A percentile compares a stretch with the other conserved stretches of the same genome.
Conservation (phyloP, 2,888 invertebrate species). For the Patella depressa region DNA sequence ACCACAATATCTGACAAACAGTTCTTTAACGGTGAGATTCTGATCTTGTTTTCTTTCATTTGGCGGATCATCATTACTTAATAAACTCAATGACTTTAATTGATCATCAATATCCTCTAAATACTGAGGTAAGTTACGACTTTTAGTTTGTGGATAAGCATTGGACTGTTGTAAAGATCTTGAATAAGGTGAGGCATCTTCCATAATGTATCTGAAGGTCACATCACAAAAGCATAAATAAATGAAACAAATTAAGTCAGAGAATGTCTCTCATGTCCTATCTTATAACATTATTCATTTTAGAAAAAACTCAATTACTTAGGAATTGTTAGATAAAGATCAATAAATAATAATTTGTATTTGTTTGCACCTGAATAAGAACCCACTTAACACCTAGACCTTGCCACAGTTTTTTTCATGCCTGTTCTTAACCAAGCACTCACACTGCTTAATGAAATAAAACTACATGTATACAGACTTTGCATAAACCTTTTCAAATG, state of each 20-base stretch:
- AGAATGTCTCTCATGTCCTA: too few relatives aligned
- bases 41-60: slow-evolving; percentile 59
- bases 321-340: too few relatives aligned
- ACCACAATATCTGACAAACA: slow-evolving; percentile 60
- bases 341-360: too few relatives aligned
- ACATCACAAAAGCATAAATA: background rate
- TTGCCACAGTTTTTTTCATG: too few relatives aligned
- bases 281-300: too few relatives aligned
- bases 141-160: slow-evolving; percentile 37
- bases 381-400: too few relatives aligned
- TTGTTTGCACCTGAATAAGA: too few relatives aligned
- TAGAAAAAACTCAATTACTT: too few relatives aligned
- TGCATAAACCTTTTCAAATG: too few relatives aligned
- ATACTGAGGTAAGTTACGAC: slow-evolving; percentile 27
- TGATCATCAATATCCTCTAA: slow-evolving; percentile 43
- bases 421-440: too few relatives aligned
- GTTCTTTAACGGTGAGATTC: slow-evolving; percentile 60
- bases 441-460: too few relatives aligned
- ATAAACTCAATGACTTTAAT: slow-evolving; percentile 1
- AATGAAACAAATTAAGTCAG: background rate
- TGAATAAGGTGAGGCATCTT: slow-evolving; percentile 62
- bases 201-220: slow-evolving; percentile 54
- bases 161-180: slow-evolving; percentile 54
- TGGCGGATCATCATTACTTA: slow-evolving; percentile 37
- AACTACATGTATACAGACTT: too few relatives aligned